Evolutionary conservation across 2,888 invertebrate species (phyloP), one percentile per base, ranked within the genome.

Genomic region (Stictocephala bisonia): DNA sequence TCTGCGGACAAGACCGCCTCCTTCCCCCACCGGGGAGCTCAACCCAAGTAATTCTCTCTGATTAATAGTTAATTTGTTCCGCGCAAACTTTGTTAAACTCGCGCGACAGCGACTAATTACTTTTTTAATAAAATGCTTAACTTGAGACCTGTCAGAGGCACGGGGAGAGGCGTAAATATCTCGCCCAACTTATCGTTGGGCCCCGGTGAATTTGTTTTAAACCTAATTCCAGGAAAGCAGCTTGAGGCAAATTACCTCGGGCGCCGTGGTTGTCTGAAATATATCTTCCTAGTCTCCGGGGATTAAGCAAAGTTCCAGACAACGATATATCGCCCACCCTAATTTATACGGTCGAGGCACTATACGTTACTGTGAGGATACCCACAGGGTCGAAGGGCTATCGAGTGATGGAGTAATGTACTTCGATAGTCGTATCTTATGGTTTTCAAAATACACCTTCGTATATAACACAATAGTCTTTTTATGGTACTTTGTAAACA

Each of bases 1-100:
- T 73, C 73, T 69, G 69, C 48, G 41, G 18, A 40, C 41, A 27
- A 27, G 44, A 56, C 29, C 67, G 67, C 67, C 48, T 50, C 67
- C 67, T 48, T 50, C 67, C 67, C 27, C 13, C 15, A 18, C 24
- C 24, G n/a, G 18, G 13, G 35, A 6, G 11, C 15, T n/a, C 50
- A 18, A 1, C 53, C 50, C n/a, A 70, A 70, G 56, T 70, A 70
- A 70, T 56, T 70, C 56, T 27, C 70, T 41, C 56, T 70, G 70
- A 70, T 70, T 70, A 70, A 70, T 70, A 70, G 70, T 70, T 70
- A 70, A 70, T 70, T 70, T 70, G 70, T 35, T 70, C 70, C 70
- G 18, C 53, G 29, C 70, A 70, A 70, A 70, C 70, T 70, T 70
- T 70, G 70, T 70, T 70, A 70, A 68, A 41, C 70, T 41, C 56